Base-by-base conservation (phyloP, 2,888 invertebrate species). In the Lucinisca nassula region DNA sequence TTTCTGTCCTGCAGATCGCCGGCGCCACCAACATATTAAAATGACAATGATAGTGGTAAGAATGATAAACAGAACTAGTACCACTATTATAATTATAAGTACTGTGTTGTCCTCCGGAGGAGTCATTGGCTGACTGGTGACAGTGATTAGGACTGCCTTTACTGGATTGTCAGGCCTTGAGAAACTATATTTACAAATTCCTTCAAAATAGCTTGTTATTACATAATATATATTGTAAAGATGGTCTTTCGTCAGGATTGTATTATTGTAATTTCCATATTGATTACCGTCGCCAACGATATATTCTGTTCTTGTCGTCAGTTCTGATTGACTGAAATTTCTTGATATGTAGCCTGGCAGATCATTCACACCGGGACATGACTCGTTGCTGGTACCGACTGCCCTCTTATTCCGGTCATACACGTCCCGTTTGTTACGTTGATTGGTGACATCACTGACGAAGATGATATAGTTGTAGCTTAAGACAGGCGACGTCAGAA, bases 401-500 rank as follows among this genome's bases (percentile, higher is more conserved):
- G 97, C 87, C 12, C 94, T 87, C 49, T 92, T 91, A 24, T 85
- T 88, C 27, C 88, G 82, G 14, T 61, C 61, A n/a, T 97, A 97
- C 1, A 14, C 17, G 17, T 55, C 55, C 17, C 55, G 55, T 55
- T 55, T 55, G 32, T 35, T 17, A 14, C 35, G 10, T 85, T 97
- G 97, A 27, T 21, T 24, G 0, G 76, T 51, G 0, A 92, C 38
- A 91, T 98, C 97, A 38, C 98, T 97, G 0, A 98, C 97, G 58
- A 98, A 97, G 55, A 99, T 96, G 93, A 98, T 97, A 93, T 98
- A 98, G 92, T 97, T 97, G 24, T 89, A 87, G 2, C 95, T 93
- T 12, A 98, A 97, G 0, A 98, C 98, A 0, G 98, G 98, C 95
- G 98, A 98, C 67, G 98, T 97, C 96, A 98, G 98, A 77, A 96